A percentile compares a stretch with the other conserved stretches of the same genome.
Conservation (phyloP, 2,888 invertebrate species). For the Sericinus montela region DNA sequence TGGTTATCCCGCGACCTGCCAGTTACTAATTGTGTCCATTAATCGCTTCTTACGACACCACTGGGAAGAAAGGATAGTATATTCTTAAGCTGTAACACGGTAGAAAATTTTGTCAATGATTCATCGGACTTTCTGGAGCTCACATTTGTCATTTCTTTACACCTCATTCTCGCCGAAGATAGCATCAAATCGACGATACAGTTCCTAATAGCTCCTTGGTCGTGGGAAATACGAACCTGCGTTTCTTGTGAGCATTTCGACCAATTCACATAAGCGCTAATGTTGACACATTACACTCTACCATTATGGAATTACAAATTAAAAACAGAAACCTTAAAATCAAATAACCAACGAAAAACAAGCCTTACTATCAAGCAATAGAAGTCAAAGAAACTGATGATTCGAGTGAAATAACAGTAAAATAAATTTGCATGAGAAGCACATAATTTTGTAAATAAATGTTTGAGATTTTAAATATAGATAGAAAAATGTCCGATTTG, state of each 20-base stretch:
- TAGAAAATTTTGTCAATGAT: no score
- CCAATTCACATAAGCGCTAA: constrained; percentile 26
- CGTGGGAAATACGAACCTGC: constrained; percentile 26
- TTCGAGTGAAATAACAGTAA: background rate
- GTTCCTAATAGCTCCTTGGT: constrained; percentile 26
- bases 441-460: constrained; percentile 3
- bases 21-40: no score
- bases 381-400: background rate
- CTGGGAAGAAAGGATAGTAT: no score
- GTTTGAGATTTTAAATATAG: constrained; percentile 5
- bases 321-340: background rate
- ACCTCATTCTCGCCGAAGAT: constrained; percentile 16
- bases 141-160: constrained; percentile 3
- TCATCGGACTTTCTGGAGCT: no score
- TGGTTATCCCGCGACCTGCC: no score
- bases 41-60: no score
- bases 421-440: background rate
- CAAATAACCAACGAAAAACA: background rate
- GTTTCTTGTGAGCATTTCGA: constrained; percentile 23
- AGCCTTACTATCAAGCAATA: background rate
- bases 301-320: constrained; percentile 13
- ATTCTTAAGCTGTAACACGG: no score
- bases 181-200: constrained; percentile 27
- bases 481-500: background rate
- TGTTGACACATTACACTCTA: constrained; percentile 23